These are phyloP conservation scores for Cybosia mesomella DNA, from an alignment of 2,888 invertebrate species.

Conservation along the genomic window DNA sequence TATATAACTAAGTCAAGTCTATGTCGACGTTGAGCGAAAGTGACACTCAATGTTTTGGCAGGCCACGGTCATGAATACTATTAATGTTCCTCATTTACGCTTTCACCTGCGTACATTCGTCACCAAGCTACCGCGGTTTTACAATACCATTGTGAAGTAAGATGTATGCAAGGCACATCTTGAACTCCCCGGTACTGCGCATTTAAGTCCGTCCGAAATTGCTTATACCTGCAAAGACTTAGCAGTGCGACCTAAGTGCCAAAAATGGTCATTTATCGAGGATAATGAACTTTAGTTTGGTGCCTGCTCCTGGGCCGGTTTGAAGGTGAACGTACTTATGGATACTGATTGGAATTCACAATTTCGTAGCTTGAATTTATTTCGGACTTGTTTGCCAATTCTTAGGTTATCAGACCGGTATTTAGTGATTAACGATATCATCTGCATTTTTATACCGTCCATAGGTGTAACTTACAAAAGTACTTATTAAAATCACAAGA, in stretches of 20 bases:
- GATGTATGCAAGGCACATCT: slow-evolving; percentile 20
- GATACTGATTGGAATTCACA: slow-evolving; percentile 75
- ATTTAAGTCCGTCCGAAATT: slow-evolving; percentile 23
- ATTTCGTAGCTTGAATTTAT: slow-evolving; percentile 72
- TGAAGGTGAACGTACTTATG: slow-evolving; percentile 81
- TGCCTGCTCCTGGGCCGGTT: slow-evolving; percentile 78
- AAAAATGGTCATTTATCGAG: slow-evolving; percentile 74
- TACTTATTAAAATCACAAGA: no score
- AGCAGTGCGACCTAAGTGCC: slow-evolving; percentile 51
- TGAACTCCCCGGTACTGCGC: slow-evolving; percentile 22
- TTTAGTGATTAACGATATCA: slow-evolving; percentile 70
- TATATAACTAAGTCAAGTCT: slow-evolving; percentile 61
- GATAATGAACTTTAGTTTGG: slow-evolving; percentile 80
- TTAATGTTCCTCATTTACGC: slow-evolving; percentile 75
- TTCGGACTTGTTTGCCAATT: slow-evolving; percentile 76
- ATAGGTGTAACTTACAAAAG: slow-evolving; percentile 46
- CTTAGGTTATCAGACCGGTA: slow-evolving; percentile 78
- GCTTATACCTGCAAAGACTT: slow-evolving; percentile 35
- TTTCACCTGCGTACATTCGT: slow-evolving; percentile 69
- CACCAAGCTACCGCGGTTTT: slow-evolving; percentile 34
- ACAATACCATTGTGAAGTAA: slow-evolving; percentile 31
- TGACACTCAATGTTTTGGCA: slow-evolving; percentile 70
- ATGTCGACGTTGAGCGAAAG: slow-evolving; percentile 76
- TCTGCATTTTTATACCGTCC: slow-evolving; percentile 53
- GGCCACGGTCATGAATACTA: slow-evolving; percentile 69